Conservation (phyloP, 2,797 vertebrate genomes). For the Lepilemur septentrionalis region DNA sequence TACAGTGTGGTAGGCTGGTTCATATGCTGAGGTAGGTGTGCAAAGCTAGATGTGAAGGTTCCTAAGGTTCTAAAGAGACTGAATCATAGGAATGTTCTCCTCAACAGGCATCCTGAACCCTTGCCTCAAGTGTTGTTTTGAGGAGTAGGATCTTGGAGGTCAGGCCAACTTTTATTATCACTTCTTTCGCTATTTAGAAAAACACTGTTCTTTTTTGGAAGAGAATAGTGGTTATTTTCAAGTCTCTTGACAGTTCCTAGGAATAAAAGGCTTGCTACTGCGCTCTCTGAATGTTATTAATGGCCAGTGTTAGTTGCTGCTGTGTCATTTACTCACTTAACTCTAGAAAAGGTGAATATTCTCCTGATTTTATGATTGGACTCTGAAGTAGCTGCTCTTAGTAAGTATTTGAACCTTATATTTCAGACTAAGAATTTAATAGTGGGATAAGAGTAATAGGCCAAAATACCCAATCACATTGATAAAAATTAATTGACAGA, state of each 20-base stretch:
- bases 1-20: neutral
- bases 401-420: slow-evolving; percentile 6
- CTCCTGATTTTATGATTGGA: neutral
- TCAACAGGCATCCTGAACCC: neutral
- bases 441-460: neutral
- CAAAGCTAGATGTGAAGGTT: neutral
- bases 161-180: neutral
- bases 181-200: slow-evolving; percentile 33
- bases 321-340: neutral
- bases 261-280: slow-evolving; percentile 40
- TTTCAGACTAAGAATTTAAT: neutral
- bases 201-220: neutral
- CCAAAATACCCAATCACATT: neutral
- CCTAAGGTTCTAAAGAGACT: neutral
- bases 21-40: neutral
- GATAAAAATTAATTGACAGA: slow-evolving; percentile 9
- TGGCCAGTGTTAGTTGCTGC: slow-evolving; percentile 35
- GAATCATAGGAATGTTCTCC: neutral
- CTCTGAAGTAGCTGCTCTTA: neutral
- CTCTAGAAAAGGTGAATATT: neutral
- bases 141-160: neutral
- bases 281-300: slow-evolving; percentile 26
- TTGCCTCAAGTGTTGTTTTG: neutral
- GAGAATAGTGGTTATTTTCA: slow-evolving; percentile 30
- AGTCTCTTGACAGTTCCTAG: slow-evolving; percentile 34